Evolutionary conservation across 1,140 invertebrate genomes (phyloP).

Genomic region (Frieseomelitta varia): DNA sequence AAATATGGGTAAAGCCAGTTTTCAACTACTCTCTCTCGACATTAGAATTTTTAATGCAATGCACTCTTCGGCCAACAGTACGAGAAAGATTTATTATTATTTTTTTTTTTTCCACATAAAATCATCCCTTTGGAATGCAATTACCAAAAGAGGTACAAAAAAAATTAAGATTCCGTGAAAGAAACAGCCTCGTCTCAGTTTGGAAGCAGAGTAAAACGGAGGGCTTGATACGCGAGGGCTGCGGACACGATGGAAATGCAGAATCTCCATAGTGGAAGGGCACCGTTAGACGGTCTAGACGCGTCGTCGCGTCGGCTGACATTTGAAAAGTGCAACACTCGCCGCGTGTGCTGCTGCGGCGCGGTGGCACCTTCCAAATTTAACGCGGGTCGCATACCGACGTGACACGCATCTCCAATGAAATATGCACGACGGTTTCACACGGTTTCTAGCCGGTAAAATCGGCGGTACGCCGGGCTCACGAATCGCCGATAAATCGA

Average conservation of each 20-base stretch:
- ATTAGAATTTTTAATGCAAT: too few species aligned
- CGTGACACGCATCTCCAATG: conserved; percentile 35
- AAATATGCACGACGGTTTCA: conserved; percentile 43
- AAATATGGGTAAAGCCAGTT: too few species aligned
- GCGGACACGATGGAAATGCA: neutral
- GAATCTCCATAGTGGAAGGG: neutral
- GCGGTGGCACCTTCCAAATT: conserved; percentile 49
- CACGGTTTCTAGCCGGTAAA: neutral
- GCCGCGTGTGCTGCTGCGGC: neutral
- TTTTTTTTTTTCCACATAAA: too few species aligned
- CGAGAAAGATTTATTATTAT: too few species aligned
- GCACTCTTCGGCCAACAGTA: too few species aligned
- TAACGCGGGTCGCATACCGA: conserved; percentile 53
- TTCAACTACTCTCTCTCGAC: too few species aligned
- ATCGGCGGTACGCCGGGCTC: neutral
- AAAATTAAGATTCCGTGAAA: too few species aligned
- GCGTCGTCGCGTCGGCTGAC: conserved; percentile 18
- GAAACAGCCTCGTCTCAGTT: too few species aligned
- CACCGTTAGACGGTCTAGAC: neutral
- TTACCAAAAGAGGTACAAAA: too few species aligned
- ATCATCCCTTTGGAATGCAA: too few species aligned
- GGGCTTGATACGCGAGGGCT: neutral
- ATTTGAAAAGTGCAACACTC: conserved; percentile 55
- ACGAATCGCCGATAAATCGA: neutral
- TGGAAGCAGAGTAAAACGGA: neutral